Conservation (phyloP, 2,797 vertebrate species). For the Myioborus miniatus region DNA sequence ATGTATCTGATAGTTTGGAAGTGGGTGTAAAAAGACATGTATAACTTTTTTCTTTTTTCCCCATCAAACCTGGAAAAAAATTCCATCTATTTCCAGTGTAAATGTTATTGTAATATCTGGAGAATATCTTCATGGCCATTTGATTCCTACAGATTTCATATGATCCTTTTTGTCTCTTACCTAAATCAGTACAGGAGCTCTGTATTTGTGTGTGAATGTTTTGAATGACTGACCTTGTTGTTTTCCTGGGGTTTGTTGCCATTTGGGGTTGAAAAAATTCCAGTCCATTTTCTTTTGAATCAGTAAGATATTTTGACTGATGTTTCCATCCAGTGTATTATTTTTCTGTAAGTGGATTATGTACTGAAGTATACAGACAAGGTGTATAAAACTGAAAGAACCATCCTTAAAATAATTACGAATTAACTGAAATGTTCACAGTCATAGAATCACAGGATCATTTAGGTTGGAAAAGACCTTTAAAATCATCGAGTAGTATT, state of each 20-base stretch:
- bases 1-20: background rate
- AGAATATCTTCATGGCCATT: background rate
- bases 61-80: background rate
- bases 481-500: accelerated
- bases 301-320: background rate
- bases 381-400: background rate
- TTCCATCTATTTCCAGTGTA: background rate
- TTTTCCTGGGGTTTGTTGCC: background rate
- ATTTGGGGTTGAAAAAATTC: background rate
- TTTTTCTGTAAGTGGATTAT: background rate
- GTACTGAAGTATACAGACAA: background rate
- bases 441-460: background rate
- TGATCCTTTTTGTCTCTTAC: background rate
- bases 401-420: background rate
- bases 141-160: background rate
- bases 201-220: background rate
- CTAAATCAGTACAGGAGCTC: background rate
- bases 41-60: background rate
- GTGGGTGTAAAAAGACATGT: background rate
- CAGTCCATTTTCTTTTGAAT: background rate
- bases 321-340: background rate
- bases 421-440: background rate
- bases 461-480: background rate
- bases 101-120: background rate
- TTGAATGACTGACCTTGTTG: background rate